phyloP scores from a whole-genome alignment of 2,888 invertebrate species.

The Gryllus longicercus region DNA sequence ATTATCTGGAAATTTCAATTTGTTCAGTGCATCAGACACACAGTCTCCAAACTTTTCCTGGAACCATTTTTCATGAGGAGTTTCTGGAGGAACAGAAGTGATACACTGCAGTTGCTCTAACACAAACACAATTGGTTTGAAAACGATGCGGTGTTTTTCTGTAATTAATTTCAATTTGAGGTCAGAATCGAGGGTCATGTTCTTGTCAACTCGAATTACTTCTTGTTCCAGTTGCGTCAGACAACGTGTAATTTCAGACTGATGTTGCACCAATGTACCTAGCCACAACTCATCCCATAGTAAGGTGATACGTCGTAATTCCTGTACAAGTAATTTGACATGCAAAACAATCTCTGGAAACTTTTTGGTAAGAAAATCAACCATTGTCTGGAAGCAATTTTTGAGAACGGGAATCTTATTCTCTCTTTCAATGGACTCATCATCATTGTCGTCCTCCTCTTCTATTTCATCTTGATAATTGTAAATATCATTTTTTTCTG shows the following conservation, averaged over 20 bases:
- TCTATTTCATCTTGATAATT: conserved; percentile 51
- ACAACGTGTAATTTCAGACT: conserved; percentile 73
- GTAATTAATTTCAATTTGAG: conserved; percentile 73
- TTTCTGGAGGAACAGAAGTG: conserved; percentile 79
- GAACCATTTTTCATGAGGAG: conserved; percentile 86
- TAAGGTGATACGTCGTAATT: conserved; percentile 86
- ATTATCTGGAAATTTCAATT: conserved; percentile 70
- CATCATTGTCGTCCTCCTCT: conserved; percentile 47
- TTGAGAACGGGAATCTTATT: conserved; percentile 62
- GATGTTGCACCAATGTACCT: conserved; percentile 85
- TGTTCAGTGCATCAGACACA: conserved; percentile 70
- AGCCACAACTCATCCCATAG: conserved; percentile 93
- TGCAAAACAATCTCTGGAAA: conserved; percentile 83
- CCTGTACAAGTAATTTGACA: conserved; percentile 84
- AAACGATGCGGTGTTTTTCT: conserved; percentile 84
- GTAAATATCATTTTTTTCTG: conserved; percentile 48
- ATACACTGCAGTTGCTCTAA: conserved; percentile 79
- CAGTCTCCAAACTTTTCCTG: conserved; percentile 60
- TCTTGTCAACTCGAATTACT: conserved; percentile 71
- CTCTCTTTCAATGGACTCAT: conserved; percentile 59
- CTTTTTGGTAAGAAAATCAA: conserved; percentile 79
- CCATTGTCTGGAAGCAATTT: conserved; percentile 80
- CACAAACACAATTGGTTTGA: conserved; percentile 79
- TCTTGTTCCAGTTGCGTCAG: conserved; percentile 80
- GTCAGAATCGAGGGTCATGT: conserved; percentile 61